Conservation (phyloP, 2,113 vertebrate species). For the Anolis sagrei region DNA sequence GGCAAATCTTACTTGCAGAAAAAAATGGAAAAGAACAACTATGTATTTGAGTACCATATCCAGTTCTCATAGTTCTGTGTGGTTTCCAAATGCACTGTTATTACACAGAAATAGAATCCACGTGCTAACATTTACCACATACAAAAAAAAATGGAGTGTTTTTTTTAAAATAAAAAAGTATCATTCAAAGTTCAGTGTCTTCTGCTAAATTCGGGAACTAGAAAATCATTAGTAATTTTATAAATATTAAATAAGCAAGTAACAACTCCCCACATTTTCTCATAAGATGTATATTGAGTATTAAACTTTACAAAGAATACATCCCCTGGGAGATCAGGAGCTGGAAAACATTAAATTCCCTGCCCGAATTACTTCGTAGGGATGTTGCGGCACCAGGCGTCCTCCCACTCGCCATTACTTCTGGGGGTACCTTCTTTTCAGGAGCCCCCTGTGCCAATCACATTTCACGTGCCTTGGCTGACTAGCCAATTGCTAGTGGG, state of each 20-base stretch:
- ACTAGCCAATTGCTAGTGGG: no score
- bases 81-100: not conserved
- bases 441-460: no score
- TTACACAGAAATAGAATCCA: not conserved
- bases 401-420: no score
- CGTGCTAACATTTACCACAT: not conserved
- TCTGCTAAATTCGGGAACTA: not conserved
- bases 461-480: no score
- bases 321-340: not conserved
- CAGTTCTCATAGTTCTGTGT: no score
- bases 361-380: no score
- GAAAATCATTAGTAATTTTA: not conserved
- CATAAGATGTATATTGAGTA: not conserved
- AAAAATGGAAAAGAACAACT: slow-evolving; percentile 25
- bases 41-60: not conserved
- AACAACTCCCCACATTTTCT: not conserved
- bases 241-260: not conserved
- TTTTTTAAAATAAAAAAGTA: no score
- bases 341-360: not conserved
- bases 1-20: not conserved
- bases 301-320: not conserved
- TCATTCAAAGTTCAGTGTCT: no score
- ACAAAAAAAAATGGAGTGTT: not conserved
- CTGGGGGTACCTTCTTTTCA: no score
- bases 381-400: no score